phyloP scores from a whole-genome alignment of 92 coral and sea anemone genomes.

The Isaurus tuberculatus region DNA sequence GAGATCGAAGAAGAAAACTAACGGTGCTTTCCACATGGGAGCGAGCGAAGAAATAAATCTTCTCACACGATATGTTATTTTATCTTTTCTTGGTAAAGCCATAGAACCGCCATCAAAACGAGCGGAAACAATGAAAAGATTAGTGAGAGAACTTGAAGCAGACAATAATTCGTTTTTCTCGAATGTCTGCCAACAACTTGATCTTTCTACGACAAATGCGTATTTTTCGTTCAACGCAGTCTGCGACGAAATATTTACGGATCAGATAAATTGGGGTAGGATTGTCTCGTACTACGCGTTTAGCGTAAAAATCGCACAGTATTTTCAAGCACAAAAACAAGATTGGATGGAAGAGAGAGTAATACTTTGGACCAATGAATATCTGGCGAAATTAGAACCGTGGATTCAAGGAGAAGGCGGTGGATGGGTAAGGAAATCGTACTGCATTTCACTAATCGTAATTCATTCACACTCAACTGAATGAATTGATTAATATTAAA shows the following conservation, averaged over 20 bases:
- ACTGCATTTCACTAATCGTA: neutral
- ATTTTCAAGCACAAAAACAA: conserved; percentile 53
- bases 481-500: neutral
- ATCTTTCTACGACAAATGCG: conserved; percentile 55
- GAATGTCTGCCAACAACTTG: conserved; percentile 58
- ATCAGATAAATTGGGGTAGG: conserved; percentile 71
- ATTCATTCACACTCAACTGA: conserved; percentile 17
- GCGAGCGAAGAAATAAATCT: conserved; percentile 39
- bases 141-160: conserved; percentile 50
- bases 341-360: conserved; percentile 56
- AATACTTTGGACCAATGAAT: conserved; percentile 61
- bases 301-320: conserved; percentile 67
- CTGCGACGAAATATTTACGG: conserved; percentile 65
- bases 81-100: conserved; percentile 50
- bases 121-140: conserved; percentile 51
- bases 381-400: conserved; percentile 44
- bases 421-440: conserved; percentile 63
- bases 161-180: conserved; percentile 55
- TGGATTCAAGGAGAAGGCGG: conserved; percentile 71
- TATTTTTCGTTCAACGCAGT: conserved; percentile 52
- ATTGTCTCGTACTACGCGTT: conserved; percentile 63
- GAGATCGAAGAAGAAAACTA: conserved; percentile 10
- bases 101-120: conserved; percentile 51
- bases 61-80: conserved; percentile 62
- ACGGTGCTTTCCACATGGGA: conserved; percentile 30